Percentiles rank a stretch among this genome's conserved stretches.
Evolutionary conservation across 2,797 vertebrate species (phyloP).

Genomic region (Hoplostethus mediterraneus): DNA sequence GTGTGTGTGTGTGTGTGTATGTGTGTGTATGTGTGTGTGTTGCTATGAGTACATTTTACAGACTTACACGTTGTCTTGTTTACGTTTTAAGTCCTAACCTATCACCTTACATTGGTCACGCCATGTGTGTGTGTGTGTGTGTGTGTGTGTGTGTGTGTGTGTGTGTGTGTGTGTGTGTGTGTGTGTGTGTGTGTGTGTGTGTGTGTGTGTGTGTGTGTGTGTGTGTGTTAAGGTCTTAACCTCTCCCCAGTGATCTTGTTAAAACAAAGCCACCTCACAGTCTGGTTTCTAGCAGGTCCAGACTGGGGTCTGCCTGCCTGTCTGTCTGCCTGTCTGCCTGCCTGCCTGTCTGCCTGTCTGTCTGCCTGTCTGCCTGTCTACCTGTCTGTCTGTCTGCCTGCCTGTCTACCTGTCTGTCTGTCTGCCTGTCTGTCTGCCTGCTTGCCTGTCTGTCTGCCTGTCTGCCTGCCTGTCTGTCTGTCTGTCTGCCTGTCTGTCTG

Average conservation of each 20-base stretch:
- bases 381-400: background rate
- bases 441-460: background rate
- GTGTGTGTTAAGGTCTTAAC: background rate
- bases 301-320: background rate
- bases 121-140: slow-evolving; percentile 27
- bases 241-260: slow-evolving; percentile 10
- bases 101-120: slow-evolving; percentile 27
- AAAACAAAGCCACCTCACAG: background rate
- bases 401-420: background rate
- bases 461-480: too few species aligned
- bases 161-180: background rate
- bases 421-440: slow-evolving; percentile 3
- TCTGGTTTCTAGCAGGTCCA: too few species aligned
- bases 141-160: background rate
- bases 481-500: slow-evolving; percentile 2
- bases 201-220: slow-evolving; percentile 20
- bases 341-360: too few species aligned
- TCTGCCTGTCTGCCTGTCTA: background rate
- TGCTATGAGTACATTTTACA: slow-evolving; percentile 17
- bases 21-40: slow-evolving; percentile 18
- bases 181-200: slow-evolving; percentile 22
- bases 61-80: slow-evolving; percentile 7
- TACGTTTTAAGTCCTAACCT: slow-evolving; percentile 21
- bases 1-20: slow-evolving; percentile 22
- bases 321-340: too few species aligned